phyloP scores from a whole-genome alignment of 2,113 vertebrate genomes.

The Pygathrix nemaeus region DNA sequence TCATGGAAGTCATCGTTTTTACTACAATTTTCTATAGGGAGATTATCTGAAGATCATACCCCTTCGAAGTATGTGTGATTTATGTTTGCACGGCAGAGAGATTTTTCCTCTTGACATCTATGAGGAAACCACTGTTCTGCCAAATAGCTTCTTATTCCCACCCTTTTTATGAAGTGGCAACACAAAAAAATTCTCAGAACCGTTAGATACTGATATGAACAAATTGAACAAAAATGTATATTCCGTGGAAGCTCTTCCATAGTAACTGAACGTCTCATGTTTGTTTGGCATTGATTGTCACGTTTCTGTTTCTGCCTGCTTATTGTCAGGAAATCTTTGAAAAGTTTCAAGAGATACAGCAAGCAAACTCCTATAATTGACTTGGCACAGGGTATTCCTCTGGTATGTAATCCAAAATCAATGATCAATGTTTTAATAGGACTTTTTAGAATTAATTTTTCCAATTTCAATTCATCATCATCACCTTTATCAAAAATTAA shows the following conservation, averaged over 20 bases:
- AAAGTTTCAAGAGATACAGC: neutral
- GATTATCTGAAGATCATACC: slow-evolving; percentile 45
- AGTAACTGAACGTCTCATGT: neutral
- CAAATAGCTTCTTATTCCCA: neutral
- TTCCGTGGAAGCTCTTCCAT: neutral
- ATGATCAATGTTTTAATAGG: neutral
- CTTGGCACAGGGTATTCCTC: neutral
- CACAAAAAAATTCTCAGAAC: neutral
- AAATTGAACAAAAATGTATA: neutral
- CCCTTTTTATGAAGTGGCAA: neutral
- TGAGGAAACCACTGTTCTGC: neutral
- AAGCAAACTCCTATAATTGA: neutral
- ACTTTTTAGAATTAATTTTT: neutral
- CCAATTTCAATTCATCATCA: neutral
- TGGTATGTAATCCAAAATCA: neutral
- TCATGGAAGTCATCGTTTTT: slow-evolving; percentile 22
- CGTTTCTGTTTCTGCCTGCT: neutral
- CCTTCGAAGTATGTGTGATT: slow-evolving; percentile 27
- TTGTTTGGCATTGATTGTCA: neutral
- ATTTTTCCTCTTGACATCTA: slow-evolving; percentile 47
- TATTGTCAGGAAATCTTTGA: neutral
- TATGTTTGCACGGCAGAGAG: neutral
- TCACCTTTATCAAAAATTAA: neutral
- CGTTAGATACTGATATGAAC: neutral
- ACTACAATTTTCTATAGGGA: slow-evolving; percentile 24